Conservation (phyloP, 1,140 invertebrate genomes). For the Cydia amplana region DNA sequence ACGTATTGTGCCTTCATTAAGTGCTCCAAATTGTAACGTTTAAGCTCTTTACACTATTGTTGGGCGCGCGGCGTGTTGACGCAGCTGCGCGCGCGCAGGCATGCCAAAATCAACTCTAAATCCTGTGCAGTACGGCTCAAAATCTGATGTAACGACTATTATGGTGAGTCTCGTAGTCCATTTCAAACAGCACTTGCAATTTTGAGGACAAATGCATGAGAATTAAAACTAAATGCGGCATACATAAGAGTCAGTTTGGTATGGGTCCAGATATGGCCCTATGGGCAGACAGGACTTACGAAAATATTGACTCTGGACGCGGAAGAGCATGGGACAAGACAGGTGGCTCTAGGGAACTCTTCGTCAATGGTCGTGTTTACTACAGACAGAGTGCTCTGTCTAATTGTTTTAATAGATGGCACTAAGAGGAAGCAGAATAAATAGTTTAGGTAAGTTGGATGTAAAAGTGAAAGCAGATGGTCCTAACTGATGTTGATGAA, state of each 20-base stretch:
- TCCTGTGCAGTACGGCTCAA: not conserved
- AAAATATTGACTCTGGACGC: constrained; percentile 16
- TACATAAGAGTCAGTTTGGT: not conserved
- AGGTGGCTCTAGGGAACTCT: constrained; percentile 10
- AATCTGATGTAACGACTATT: not conserved
- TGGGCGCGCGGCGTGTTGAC: constrained; percentile 37
- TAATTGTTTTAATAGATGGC: not conserved
- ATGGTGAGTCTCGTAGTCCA: not conserved
- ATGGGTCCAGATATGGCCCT: not conserved
- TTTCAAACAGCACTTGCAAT: constrained; percentile 23
- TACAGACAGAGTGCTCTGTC: not conserved
- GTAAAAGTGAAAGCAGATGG: not conserved
- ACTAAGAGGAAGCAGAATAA: not conserved
- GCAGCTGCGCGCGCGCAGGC: constrained; percentile 68
- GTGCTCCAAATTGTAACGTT: constrained; percentile 64
- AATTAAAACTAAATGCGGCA: not conserved
- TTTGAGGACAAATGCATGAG: not conserved
- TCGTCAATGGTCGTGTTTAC: not conserved
- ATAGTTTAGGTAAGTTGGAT: not conserved
- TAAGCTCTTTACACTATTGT: constrained; percentile 71
- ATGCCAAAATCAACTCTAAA: not conserved
- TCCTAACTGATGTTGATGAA: not conserved
- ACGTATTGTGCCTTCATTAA: constrained; percentile 49
- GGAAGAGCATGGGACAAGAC: constrained; percentile 25
- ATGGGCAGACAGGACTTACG: not conserved